Evolutionary conservation across 1,140 invertebrate species (phyloP).

Genomic region (Ips nitidus): DNA sequence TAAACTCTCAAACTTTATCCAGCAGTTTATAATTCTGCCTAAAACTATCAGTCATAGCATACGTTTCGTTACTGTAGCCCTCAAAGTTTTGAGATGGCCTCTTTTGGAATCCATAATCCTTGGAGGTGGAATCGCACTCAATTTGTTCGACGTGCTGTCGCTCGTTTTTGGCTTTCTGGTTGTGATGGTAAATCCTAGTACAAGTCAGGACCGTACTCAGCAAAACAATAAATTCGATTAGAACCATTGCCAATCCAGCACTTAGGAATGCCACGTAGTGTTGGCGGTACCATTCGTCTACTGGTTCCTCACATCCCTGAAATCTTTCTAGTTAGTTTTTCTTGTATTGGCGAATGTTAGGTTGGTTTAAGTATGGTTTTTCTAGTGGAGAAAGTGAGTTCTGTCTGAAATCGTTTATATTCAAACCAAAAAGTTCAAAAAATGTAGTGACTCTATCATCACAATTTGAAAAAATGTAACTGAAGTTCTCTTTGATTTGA

Average conservation of each 20-base stretch:
- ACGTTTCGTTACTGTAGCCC: slow-evolving; percentile 48
- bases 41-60: slow-evolving; percentile 49
- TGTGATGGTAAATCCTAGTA: slow-evolving; percentile 55
- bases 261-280: slow-evolving; percentile 73
- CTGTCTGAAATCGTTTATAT: no score
- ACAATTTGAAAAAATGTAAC: no score
- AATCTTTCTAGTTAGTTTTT: background rate
- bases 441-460: no score
- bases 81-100: slow-evolving; percentile 22
- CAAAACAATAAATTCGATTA: slow-evolving; percentile 70
- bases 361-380: background rate
- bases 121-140: slow-evolving; percentile 9
- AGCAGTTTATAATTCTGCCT: slow-evolving; percentile 49
- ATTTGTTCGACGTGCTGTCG: slow-evolving; percentile 25
- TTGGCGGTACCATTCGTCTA: slow-evolving; percentile 76
- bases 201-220: slow-evolving; percentile 70
- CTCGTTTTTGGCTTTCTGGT: slow-evolving; percentile 43
- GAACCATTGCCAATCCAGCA: slow-evolving; percentile 63
- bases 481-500: no score
- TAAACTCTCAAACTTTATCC: slow-evolving; percentile 38
- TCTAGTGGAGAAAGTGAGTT: background rate
- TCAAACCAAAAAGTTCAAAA: no score
- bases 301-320: slow-evolving; percentile 68
- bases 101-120: slow-evolving; percentile 36
- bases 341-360: no score